Percentiles rank a stretch among this genome's conserved stretches.
These are phyloP conservation scores for Montipora sp. DNA, from an alignment of 64 coral and sea anemone species.

Conservation along the genomic window DNA sequence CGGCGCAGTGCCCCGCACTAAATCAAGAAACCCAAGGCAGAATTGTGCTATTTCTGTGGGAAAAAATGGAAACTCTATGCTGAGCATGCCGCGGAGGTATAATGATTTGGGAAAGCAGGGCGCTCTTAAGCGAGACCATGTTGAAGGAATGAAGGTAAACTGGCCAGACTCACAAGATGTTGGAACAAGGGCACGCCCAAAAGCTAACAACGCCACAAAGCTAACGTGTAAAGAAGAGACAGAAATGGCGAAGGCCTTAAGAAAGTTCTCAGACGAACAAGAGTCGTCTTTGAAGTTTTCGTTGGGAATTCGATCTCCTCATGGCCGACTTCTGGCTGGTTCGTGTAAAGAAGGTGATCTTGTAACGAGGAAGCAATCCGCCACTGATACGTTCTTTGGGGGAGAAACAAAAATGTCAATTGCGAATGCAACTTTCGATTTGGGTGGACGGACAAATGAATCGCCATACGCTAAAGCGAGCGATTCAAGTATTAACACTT, in stretches of 20 bases:
- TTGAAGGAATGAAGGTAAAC: neutral
- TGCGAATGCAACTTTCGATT: neutral
- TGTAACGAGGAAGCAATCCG: neutral
- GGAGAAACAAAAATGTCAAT: neutral
- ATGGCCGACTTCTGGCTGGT: neutral
- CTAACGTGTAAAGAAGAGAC: neutral
- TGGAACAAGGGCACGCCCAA: neutral
- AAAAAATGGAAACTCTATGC: neutral
- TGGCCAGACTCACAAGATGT: neutral
- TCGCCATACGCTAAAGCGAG: neutral
- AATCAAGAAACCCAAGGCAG: neutral
- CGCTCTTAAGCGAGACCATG: neutral
- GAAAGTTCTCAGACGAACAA: neutral
- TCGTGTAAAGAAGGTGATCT: neutral
- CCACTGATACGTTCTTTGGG: neutral
- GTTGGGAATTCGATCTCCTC: neutral
- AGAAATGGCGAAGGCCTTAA: neutral
- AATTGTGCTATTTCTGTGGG: neutral
- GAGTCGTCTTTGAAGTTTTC: neutral
- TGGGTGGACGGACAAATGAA: neutral
- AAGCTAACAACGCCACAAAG: neutral
- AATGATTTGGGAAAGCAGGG: neutral
- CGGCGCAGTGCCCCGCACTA: neutral
- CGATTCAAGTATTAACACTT: neutral
- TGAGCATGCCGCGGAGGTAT: neutral